These are phyloP conservation scores for Gymnarchus niloticus DNA, from an alignment of 2,113 vertebrate genomes.

Conservation along the genomic window DNA sequence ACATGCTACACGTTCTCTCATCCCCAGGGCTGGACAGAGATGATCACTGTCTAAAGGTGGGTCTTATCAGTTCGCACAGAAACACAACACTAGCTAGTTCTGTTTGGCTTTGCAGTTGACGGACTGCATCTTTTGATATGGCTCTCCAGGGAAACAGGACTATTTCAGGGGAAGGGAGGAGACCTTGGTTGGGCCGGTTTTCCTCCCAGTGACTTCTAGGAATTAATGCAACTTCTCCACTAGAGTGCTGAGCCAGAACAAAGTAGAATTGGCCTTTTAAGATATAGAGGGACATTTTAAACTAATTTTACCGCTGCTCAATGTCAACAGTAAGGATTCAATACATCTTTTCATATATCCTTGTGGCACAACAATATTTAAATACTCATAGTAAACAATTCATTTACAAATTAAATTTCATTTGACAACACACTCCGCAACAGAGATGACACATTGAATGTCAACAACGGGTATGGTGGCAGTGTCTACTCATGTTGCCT, in stretches of 20 bases:
- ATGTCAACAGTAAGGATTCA: not conserved
- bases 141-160: not conserved
- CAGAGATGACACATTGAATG: not conserved
- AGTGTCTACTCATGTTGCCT: not conserved
- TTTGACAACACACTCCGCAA: not conserved
- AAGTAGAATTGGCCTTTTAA: not conserved
- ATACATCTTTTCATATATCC: not conserved
- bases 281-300: not conserved
- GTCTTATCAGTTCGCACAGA: not conserved
- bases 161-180: not conserved
- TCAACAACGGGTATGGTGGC: not conserved
- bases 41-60: not conserved
- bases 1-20: not conserved
- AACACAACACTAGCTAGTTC: not conserved
- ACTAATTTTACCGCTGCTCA: not conserved
- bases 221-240: not conserved
- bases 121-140: not conserved
- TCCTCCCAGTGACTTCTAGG: not conserved
- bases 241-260: not conserved
- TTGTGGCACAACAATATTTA: not conserved
- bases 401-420: not conserved
- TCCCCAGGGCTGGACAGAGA: not conserved
- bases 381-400: not conserved
- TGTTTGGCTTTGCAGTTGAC: not conserved
- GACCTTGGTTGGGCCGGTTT: not conserved